phyloP scores from a whole-genome alignment of 1,140 invertebrate species.

The Drosophila willistoni region DNA sequence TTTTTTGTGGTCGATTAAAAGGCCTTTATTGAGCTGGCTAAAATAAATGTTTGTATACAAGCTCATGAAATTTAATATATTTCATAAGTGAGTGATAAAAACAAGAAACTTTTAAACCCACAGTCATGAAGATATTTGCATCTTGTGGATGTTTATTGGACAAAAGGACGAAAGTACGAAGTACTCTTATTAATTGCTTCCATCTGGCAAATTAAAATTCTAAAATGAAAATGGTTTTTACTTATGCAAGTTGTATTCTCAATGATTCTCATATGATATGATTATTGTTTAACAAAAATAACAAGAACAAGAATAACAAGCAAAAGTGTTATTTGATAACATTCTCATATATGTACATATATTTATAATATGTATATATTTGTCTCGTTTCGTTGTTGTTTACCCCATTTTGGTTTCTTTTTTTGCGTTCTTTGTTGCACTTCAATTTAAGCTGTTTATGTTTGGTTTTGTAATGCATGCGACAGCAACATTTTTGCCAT shows the following conservation, averaged over 20 bases:
- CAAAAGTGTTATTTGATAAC: constrained; percentile 7
- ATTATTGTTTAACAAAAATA: not conserved
- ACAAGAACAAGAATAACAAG: not conserved
- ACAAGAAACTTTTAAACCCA: too few species aligned
- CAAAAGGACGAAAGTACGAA: too few species aligned
- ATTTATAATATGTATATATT: not conserved
- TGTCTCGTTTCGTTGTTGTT: not conserved
- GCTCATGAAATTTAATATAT: too few species aligned
- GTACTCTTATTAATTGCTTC: too few species aligned
- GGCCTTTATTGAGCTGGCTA: too few species aligned
- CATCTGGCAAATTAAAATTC: too few species aligned
- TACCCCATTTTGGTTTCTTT: not conserved
- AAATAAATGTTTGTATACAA: too few species aligned
- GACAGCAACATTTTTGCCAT: constrained; percentile 42
- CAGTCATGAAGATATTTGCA: too few species aligned
- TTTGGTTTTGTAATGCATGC: constrained; percentile 62
- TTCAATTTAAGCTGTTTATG: constrained; percentile 68
- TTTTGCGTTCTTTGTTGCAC: constrained; percentile 19
- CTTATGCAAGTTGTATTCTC: not conserved
- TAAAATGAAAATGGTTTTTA: too few species aligned
- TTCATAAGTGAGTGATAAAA: too few species aligned
- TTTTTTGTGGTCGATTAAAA: too few species aligned
- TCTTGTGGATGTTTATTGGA: too few species aligned
- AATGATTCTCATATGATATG: not conserved
- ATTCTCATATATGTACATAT: not conserved